Conservation (phyloP, 2,113 vertebrate genomes). For the Pyrgilauda ruficollis region DNA sequence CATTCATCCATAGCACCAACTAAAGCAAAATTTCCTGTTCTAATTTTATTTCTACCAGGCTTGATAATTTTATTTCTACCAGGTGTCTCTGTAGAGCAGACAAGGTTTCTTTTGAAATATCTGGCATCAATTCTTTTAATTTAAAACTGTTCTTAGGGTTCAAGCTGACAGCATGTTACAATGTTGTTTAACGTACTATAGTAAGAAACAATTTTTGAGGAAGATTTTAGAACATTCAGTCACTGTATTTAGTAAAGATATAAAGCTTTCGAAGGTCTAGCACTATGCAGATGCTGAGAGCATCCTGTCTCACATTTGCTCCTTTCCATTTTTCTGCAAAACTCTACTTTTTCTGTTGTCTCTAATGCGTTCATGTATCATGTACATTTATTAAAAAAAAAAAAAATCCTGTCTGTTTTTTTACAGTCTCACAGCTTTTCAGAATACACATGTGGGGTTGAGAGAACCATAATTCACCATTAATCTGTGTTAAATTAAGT, state of each 20-base stretch:
- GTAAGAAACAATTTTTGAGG: neutral
- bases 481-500: neutral
- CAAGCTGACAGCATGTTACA: neutral
- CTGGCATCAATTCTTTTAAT: conserved; percentile 39
- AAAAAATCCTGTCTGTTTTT: neutral
- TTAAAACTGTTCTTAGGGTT: neutral
- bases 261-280: neutral
- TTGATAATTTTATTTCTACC: neutral
- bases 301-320: neutral
- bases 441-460: neutral
- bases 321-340: neutral
- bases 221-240: neutral
- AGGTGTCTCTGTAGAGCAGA: neutral
- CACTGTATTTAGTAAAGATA: neutral
- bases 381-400: neutral
- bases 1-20: neutral
- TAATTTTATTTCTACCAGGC: neutral
- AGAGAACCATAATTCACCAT: neutral
- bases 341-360: neutral
- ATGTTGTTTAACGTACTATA: neutral
- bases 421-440: neutral
- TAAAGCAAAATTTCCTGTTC: neutral
- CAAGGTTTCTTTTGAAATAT: neutral
- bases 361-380: fast-evolving
- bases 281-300: neutral